These are phyloP conservation scores for Ectropis grisescens DNA, from an alignment of 1,140 invertebrate species.

Conservation along the genomic window DNA sequence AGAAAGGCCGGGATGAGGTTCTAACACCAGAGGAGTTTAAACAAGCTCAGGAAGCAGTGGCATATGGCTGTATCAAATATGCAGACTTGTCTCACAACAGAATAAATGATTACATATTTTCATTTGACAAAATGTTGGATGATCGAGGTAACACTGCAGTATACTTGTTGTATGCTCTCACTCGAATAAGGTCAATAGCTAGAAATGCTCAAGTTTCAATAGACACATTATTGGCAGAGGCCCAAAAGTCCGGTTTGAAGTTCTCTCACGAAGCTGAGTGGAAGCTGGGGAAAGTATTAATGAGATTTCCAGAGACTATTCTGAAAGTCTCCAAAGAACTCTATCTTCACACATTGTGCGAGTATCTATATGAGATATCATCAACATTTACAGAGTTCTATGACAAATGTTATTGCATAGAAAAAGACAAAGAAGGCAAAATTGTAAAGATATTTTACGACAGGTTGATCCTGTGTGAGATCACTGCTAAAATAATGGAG, in stretches of 20 bases:
- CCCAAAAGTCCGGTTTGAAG: conserved; percentile 72
- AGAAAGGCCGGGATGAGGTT: conserved; percentile 92
- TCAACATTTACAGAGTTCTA: conserved; percentile 97
- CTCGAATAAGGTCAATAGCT: conserved; percentile 93
- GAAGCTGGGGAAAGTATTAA: conserved; percentile 91
- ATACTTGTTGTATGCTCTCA: conserved; percentile 96
- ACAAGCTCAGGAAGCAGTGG: conserved; percentile 89
- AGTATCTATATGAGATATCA: conserved; percentile 96
- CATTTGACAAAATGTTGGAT: conserved; percentile 99
- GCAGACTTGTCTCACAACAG: conserved; percentile 96
- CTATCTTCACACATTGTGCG: conserved; percentile 91
- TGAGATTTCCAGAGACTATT: conserved; percentile 92
- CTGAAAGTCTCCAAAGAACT: conserved; percentile 88
- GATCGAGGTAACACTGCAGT: conserved; percentile 99
- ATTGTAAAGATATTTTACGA: conserved; percentile 89
- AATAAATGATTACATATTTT: conserved; percentile 97
- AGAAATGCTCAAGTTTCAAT: conserved; percentile 78
- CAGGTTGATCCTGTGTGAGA: conserved; percentile 93
- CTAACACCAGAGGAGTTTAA: conserved; percentile 88
- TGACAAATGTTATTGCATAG: conserved; percentile 97
- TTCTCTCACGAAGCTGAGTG: conserved; percentile 94
- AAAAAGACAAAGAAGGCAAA: conserved; percentile 85
- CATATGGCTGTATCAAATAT: conserved; percentile 99
- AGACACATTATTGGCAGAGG: conserved; percentile 69
- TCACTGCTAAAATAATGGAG: conserved; percentile 89